Evolutionary conservation across 1,140 invertebrate species (phyloP).

Genomic region (Eufriesea mexicana): DNA sequence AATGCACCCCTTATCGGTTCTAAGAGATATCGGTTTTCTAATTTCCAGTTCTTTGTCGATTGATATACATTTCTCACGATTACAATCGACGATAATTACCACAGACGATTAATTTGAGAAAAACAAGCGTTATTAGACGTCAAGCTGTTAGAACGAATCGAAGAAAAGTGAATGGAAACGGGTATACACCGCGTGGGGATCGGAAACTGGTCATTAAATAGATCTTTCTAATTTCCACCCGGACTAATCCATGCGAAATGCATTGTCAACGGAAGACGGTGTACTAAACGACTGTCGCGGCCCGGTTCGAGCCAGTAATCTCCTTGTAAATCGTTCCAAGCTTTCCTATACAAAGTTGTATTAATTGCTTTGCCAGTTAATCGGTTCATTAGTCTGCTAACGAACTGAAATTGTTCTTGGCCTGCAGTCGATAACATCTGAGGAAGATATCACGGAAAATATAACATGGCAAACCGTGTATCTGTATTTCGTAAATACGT

Average conservation of each 20-base stretch:
- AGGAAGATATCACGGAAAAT: neutral
- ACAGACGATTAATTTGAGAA: neutral
- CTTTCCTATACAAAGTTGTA: constrained; percentile 54
- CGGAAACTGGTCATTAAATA: constrained; percentile 28
- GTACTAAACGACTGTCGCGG: constrained; percentile 42
- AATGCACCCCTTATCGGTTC: too few relatives aligned
- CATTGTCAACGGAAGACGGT: constrained; percentile 9
- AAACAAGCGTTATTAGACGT: constrained; percentile 11
- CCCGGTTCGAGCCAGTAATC: constrained; percentile 57
- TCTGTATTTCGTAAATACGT: neutral
- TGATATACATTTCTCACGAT: constrained; percentile 15
- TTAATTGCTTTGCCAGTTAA: constrained; percentile 70
- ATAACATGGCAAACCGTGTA: neutral
- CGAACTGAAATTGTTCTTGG: constrained; percentile 5
- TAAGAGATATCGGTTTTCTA: neutral
- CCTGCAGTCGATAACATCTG: neutral
- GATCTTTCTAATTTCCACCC: constrained; percentile 21
- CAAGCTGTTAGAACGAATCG: neutral
- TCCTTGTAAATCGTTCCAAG: constrained; percentile 59
- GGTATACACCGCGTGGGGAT: neutral
- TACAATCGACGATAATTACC: neutral
- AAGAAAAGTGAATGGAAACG: constrained; percentile 29
- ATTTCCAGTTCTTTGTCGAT: neutral
- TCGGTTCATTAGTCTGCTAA: constrained; percentile 68
- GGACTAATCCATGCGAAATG: constrained; percentile 1